phyloP scores from a whole-genome alignment of 37 sponge, comb jelly and placozoan genomes.

The Tethya wilhelma region DNA sequence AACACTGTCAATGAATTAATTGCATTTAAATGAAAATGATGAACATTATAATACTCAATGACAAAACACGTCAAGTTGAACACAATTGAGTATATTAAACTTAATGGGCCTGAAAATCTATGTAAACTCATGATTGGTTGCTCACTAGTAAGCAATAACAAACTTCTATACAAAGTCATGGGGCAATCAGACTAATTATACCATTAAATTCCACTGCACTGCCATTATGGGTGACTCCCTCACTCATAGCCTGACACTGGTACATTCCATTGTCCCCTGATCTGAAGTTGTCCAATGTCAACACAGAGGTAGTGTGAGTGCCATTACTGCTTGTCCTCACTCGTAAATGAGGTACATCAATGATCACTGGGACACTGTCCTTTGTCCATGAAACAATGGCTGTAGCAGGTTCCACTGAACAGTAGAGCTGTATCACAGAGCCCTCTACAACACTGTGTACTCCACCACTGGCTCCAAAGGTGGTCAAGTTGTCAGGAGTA shows the following conservation, averaged over 20 bases:
- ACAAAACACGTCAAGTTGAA: no score
- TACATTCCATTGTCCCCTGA: slow-evolving; percentile 27
- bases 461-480: no score
- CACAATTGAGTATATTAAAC: no score
- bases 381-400: slow-evolving; percentile 37
- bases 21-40: no score
- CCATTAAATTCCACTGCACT: slow-evolving; percentile 7
- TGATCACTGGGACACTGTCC: not conserved
- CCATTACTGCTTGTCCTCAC: slow-evolving; percentile 4
- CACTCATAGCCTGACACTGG: slow-evolving; percentile 9
- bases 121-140: no score
- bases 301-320: slow-evolving; percentile 3
- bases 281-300: slow-evolving; percentile 26
- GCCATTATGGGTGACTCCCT: not conserved
- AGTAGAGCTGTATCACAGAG: slow-evolving; percentile 39
- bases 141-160: no score
- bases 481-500: no score
- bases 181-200: no score
- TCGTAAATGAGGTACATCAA: slow-evolving; percentile 40
- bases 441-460: slow-evolving; percentile 18
- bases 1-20: no score
- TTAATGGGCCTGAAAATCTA: no score
- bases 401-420: not conserved
- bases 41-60: no score
- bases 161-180: no score